These are phyloP conservation scores for Arnoldichthys spilopterus DNA, from an alignment of 2,797 vertebrate genomes.

Conservation along the genomic window DNA sequence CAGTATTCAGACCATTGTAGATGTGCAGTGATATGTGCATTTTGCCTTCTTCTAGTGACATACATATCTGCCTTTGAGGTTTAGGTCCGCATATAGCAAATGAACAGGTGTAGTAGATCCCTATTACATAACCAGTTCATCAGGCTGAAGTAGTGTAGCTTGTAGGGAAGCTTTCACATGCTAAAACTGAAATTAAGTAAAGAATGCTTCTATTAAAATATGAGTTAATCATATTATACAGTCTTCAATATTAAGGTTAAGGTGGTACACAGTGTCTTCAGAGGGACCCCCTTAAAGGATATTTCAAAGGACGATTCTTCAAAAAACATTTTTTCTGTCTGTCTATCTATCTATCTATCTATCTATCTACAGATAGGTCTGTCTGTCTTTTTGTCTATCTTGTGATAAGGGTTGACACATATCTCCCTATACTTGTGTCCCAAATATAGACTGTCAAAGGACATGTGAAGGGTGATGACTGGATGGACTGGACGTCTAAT, in stretches of 20 bases:
- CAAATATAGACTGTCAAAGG: slow-evolving; percentile 23
- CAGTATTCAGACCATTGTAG: slow-evolving; percentile 22
- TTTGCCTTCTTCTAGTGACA: background rate
- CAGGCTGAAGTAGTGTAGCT: background rate
- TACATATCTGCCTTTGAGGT: slow-evolving; percentile 5
- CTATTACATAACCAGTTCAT: slow-evolving; percentile 25
- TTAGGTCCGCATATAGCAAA: slow-evolving; percentile 31
- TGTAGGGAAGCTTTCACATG: background rate
- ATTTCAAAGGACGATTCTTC: background rate
- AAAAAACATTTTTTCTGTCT: background rate
- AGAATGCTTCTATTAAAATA: background rate
- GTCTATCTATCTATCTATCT: background rate
- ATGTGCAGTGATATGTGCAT: background rate
- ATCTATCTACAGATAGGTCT: background rate
- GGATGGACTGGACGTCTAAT: slow-evolving; percentile 22
- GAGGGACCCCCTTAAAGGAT: background rate
- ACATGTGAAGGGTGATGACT: slow-evolving; percentile 42
- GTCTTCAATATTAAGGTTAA: background rate
- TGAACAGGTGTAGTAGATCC: slow-evolving; percentile 42
- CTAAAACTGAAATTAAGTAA: background rate
- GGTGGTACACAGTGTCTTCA: background rate
- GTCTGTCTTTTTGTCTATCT: background rate
- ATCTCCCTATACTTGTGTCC: background rate
- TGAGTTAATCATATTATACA: background rate
- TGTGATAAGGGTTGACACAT: background rate